These are phyloP conservation scores for Chironomus striatipennis DNA, from an alignment of 1,140 invertebrate species.

Conservation along the genomic window DNA sequence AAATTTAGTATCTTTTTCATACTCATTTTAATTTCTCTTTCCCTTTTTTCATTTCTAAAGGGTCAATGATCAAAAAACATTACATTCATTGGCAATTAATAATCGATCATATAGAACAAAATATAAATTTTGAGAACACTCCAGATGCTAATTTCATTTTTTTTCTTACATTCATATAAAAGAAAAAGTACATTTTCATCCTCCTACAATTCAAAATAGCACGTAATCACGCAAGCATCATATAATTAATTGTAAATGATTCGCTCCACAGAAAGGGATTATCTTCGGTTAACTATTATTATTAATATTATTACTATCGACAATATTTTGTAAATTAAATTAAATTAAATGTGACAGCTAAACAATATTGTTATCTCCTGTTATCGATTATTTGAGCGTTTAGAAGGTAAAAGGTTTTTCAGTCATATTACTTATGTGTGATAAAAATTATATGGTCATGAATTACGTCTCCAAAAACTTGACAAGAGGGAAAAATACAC, in stretches of 20 bases:
- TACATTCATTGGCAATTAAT: neutral
- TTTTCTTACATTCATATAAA: no score
- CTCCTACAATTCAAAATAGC: neutral
- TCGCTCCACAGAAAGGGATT: neutral
- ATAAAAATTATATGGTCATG: neutral
- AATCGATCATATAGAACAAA: neutral
- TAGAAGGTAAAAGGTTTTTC: neutral
- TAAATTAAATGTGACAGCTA: neutral
- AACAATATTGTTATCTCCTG: neutral
- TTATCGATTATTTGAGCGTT: neutral
- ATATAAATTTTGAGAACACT: neutral
- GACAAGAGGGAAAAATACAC: neutral
- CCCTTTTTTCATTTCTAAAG: neutral
- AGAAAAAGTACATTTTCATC: no score
- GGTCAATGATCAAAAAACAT: slow-evolving; percentile 1
- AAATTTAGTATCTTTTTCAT: neutral
- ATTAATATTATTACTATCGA: neutral
- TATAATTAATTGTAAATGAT: neutral
- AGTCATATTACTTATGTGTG: neutral
- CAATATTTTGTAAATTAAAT: neutral
- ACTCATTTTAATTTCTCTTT: neutral
- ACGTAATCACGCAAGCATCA: slow-evolving; percentile 16
- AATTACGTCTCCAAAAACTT: neutral
- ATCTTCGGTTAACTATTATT: neutral
- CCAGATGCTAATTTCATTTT: neutral